These are phyloP conservation scores for Pycnomerus fuliginosus DNA, from an alignment of 2,888 invertebrate species.

Conservation along the genomic window DNA sequence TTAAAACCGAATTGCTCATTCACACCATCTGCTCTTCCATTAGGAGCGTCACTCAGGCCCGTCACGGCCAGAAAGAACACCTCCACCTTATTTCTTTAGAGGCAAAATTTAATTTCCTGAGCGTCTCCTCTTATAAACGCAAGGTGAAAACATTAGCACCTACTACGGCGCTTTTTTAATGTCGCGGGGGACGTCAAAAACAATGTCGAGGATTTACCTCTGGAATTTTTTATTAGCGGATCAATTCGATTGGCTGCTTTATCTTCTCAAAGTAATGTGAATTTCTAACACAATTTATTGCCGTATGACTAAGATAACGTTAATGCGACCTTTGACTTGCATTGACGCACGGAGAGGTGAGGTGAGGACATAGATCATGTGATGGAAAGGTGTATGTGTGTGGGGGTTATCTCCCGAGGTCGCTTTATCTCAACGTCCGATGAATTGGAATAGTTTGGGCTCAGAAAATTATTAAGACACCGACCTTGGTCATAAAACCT, in stretches of 20 bases:
- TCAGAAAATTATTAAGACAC: too few relatives aligned
- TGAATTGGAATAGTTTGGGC: too few relatives aligned
- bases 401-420: too few relatives aligned
- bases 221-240: constrained; percentile 12
- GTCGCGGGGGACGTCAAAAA: constrained; percentile 49
- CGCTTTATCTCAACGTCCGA: too few relatives aligned
- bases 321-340: constrained; percentile 7
- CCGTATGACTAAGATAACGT: constrained; percentile 7
- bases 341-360: constrained; percentile 11
- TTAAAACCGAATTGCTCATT: constrained; percentile 55
- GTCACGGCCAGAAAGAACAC: constrained; percentile 51
- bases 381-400: constrained; percentile 8
- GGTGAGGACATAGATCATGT: constrained; percentile 4
- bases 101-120: constrained; percentile 56
- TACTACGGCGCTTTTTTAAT: constrained; percentile 46
- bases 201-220: constrained; percentile 45
- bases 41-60: constrained; percentile 50
- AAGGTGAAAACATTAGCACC: constrained; percentile 54
- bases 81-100: constrained; percentile 53
- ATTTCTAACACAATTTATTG: too few relatives aligned
- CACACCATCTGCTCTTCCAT: constrained; percentile 54
- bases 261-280: too few relatives aligned
- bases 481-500: too few relatives aligned
- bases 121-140: constrained; percentile 49
- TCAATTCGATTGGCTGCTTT: too few relatives aligned